Evolutionary conservation across 2,113 vertebrate species (phyloP), one percentile per base, ranked within the genome.

Genomic region (Mola mola): DNA sequence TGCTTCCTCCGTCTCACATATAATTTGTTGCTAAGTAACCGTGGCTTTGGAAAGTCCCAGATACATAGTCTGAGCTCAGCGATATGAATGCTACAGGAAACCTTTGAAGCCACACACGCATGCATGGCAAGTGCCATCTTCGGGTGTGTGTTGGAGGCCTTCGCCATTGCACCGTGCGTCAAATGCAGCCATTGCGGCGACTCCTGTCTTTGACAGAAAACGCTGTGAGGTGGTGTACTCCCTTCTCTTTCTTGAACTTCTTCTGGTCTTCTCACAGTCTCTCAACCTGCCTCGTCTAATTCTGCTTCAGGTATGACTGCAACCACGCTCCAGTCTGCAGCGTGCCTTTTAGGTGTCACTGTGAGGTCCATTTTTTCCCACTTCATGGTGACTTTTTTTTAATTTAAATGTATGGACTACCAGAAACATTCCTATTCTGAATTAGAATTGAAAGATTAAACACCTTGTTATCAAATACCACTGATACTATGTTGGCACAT

Each of bases 11-110:
- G 15, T 25, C 7, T 13, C 17, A 38, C 38, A 25, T 53, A 60
- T 31, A 43, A 81, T 72, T 47, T 44, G 72, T 67, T 76, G 59
- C 72, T 37, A 67, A 49, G 51, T 60, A 66, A 77, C 51, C 1
- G 1, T 16, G 26, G 51, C 48, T 53, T 58, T 47, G 31, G 26
- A 72, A 36, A 44, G 21, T 44, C 60, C 41, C 46, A 3, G 6
- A 26, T 29, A 57, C 55, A 51, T 67, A 49, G 59, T 61, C 36
- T 57, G n/a, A 17, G 28, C 40, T 66, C 8, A 42, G 17, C 42
- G 38, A 17, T 44, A 42, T 26, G 19, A 66, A 20, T 20, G 13
- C 26, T 34, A 51, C 10, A 43, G 40, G 51, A 28, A 69, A 29
- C 17, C 41, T 53, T 56, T 21, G 56, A 0, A 1, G 46, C 15